These are phyloP conservation scores for Urosaurus nigricauda DNA, from an alignment of 2,797 vertebrate genomes.

Conservation along the genomic window DNA sequence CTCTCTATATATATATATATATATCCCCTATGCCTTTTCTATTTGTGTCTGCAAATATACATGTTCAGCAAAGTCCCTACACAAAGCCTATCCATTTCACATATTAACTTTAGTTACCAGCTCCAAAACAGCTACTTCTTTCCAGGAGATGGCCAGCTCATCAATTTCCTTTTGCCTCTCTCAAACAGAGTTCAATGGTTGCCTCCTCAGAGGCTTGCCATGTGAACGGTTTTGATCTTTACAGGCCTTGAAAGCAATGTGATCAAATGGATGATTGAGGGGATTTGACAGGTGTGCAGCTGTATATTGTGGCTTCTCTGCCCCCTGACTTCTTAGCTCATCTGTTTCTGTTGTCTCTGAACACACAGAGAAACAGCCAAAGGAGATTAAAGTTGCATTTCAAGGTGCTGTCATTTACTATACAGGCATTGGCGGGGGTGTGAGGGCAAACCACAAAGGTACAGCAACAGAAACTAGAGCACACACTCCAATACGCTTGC, in stretches of 20 bases:
- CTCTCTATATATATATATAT: no score
- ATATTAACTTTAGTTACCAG: constrained; percentile 28
- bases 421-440: constrained; percentile 14
- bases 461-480: constrained; percentile 41
- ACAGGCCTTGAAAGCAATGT: constrained; percentile 52
- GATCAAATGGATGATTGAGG: constrained; percentile 59
- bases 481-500: background rate
- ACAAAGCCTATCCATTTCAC: background rate
- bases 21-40: background rate
- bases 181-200: constrained; percentile 19
- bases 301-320: constrained; percentile 57
- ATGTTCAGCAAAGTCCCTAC: background rate
- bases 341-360: constrained; percentile 62
- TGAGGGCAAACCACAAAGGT: constrained; percentile 27
- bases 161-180: constrained; percentile 21
- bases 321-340: constrained; percentile 62
- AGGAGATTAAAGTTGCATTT: constrained; percentile 66
- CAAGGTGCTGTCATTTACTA: constrained; percentile 56
- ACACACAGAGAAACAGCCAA: constrained; percentile 27
- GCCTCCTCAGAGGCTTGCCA: constrained; percentile 14
- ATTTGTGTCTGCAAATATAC: background rate
- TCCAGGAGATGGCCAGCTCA: constrained; percentile 3
- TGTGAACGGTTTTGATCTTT: constrained; percentile 43
- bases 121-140: constrained; percentile 42
- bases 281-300: constrained; percentile 55